Evolutionary conservation across 2,797 vertebrate genomes (phyloP).

Genomic region (Phrynocephalus vlangalii): DNA sequence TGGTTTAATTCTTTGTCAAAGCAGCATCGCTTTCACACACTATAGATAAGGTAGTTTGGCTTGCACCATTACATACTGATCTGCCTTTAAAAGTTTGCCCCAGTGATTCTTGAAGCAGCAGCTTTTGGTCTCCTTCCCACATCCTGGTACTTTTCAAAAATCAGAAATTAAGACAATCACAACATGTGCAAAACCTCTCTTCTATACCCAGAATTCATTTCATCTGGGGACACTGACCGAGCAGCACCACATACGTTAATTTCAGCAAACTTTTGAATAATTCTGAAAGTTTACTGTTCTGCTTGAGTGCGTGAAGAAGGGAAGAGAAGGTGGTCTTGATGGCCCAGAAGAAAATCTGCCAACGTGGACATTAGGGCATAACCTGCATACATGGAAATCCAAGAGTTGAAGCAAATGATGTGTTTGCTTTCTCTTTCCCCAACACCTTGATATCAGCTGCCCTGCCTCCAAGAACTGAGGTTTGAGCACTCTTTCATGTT

Average conservation of each 20-base stretch:
- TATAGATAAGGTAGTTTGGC: not conserved
- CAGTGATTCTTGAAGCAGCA: not conserved
- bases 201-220: not conserved
- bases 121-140: not conserved
- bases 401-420: not conserved
- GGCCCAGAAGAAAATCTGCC: not conserved
- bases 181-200: not conserved
- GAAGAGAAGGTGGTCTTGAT: not conserved
- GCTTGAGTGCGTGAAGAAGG: not conserved
- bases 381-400: not conserved
- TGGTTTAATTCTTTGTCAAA: not conserved
- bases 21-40: not conserved
- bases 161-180: not conserved
- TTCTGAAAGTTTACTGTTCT: not conserved
- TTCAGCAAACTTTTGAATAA: not conserved
- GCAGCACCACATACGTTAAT: not conserved
- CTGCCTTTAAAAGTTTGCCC: not conserved
- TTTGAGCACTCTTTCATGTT: not conserved
- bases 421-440: not conserved
- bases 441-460: not conserved
- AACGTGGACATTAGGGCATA: not conserved
- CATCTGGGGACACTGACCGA: not conserved
- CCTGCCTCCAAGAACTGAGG: not conserved
- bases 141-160: not conserved
- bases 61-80: not conserved